Conservation (phyloP, 2,888 invertebrate species). For the Onthophagus sagittarius region DNA sequence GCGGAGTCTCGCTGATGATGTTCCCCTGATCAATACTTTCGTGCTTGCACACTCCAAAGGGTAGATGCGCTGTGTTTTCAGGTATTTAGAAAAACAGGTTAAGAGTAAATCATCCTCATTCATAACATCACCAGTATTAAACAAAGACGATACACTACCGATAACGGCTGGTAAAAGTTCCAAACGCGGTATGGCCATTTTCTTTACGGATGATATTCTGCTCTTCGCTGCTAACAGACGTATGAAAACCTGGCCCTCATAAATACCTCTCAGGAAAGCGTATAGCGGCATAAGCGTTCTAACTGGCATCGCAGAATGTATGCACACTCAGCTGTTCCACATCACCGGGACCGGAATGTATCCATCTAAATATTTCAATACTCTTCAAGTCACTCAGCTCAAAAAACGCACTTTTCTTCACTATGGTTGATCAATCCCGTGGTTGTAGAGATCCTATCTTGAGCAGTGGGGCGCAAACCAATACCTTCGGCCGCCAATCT, state of each 20-base stretch:
- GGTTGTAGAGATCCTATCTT: too few species aligned
- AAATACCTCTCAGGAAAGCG: neutral
- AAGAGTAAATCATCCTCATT: neutral
- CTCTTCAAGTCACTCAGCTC: neutral
- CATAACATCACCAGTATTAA: slow-evolving; percentile 11
- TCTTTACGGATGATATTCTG: too few species aligned
- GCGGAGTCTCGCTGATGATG: too few species aligned
- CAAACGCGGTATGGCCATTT: neutral
- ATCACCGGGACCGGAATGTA: neutral
- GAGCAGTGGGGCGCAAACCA: too few species aligned
- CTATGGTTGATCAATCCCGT: too few species aligned
- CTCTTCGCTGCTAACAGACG: too few species aligned
- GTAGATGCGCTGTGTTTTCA: neutral
- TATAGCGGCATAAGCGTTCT: neutral
- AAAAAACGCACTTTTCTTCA: too few species aligned
- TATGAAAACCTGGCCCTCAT: neutral
- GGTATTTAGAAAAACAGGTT: neutral
- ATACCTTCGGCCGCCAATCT: too few species aligned
- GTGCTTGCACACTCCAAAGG: slow-evolving; percentile 3
- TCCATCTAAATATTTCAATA: neutral
- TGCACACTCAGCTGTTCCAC: neutral
- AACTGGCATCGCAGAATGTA: neutral
- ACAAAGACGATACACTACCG: slow-evolving; percentile 4
- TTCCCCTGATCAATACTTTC: too few species aligned
- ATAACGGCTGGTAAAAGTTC: slow-evolving; percentile 11